Evolutionary conservation across 2,888 invertebrate species (phyloP), one percentile per base, ranked within the genome.

Genomic region (Trichopoda pennipes): DNA sequence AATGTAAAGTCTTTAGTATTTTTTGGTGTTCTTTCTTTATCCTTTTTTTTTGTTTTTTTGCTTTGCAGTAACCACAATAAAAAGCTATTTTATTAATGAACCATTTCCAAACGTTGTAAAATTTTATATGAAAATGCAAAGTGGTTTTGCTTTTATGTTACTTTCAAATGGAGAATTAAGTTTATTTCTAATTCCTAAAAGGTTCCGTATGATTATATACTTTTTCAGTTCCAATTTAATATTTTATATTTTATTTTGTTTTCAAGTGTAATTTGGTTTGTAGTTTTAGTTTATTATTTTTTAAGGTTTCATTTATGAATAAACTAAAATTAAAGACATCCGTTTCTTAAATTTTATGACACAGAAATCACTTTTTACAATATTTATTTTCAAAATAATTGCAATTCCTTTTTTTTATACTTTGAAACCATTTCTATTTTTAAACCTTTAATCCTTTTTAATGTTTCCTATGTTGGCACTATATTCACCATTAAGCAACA

Each of bases 51-150:
- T 55, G 14, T 12, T 23, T 60, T 42, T 73, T 73, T 56, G 10
- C 0, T 10, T 63, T 21, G 21, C 32, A 56, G 32, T 58, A 56
- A 74, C 64, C 64, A 74, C 64, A 74, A 74, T 56, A 74, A 66
- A 64, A 56, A 23, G 38, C 56, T 49, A 66, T 74, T 74, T 64
- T 58, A 56, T 64, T 64, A 64, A 74, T 74, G 64, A 74, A 66
- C 64, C 35, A 74, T 64, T 74, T 74, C 64, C 3, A 74, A 64
- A 63, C 38, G 23, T 35, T 73, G 64, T 64, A 74, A 74, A 74
- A 74, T 56, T 47, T 49, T 58, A 56, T 64, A 66, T 23, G 56
- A 38, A 74, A 58, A 56, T 56, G 49, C 23, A 74, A 74, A 55
- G 38, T 49, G 14, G 47, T 28, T 55, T 53, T 28, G 7, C 53